Conservation (phyloP, 2,888 invertebrate genomes). For the Mythimna impura region DNA sequence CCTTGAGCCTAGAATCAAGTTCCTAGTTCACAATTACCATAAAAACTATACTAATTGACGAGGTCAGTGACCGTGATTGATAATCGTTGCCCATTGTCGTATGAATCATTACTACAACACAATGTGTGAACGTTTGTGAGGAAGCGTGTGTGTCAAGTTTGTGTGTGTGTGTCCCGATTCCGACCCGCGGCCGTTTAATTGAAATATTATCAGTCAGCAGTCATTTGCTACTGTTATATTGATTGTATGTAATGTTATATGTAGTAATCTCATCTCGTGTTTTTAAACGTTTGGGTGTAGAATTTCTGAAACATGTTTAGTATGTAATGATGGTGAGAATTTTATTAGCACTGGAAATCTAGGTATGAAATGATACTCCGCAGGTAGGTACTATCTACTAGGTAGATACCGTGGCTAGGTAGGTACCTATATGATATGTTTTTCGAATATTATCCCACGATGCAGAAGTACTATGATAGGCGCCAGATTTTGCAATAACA, state of each 20-base stretch:
- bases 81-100: constrained; percentile 62
- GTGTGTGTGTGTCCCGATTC: constrained; percentile 18
- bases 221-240: constrained; percentile 57
- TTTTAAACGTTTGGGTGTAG: constrained; percentile 1
- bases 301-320: constrained; percentile 1
- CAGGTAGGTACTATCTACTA: too few species aligned
- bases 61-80: constrained; percentile 64
- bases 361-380: not conserved
- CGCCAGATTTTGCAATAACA: too few species aligned
- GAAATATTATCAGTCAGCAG: constrained; percentile 65
- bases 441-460: too few species aligned
- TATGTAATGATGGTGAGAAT: not conserved
- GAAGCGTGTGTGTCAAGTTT: constrained; percentile 19
- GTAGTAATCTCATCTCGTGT: constrained; percentile 41
- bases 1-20: not conserved
- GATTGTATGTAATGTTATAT: constrained; percentile 48
- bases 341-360: not conserved
- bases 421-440: too few species aligned
- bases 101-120: constrained; percentile 59
- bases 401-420: not conserved
- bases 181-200: constrained; percentile 62
- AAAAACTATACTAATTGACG: constrained; percentile 57
- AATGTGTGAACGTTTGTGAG: constrained; percentile 20
- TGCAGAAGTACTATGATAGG: too few species aligned
- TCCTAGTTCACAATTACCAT: constrained; percentile 39